phyloP scores from a whole-genome alignment of 2,888 invertebrate genomes.

The Dermolepida albohirtum region DNA sequence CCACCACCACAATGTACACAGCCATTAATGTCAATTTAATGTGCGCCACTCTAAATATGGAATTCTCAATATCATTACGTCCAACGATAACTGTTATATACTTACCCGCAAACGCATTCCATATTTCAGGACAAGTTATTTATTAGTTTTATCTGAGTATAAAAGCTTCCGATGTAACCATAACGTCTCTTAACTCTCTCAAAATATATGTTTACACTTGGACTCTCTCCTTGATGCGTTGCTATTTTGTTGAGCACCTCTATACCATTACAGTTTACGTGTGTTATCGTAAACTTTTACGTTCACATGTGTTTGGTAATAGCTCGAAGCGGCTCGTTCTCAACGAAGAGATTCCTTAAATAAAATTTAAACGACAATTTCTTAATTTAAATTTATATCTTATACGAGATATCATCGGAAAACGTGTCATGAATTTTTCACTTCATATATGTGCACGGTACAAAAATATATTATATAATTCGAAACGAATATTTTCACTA shows the following conservation, averaged over 20 bases:
- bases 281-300: conserved; percentile 33
- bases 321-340: conserved; percentile 1
- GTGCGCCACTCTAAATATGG: conserved; percentile 1
- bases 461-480: too few relatives aligned
- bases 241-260: conserved; percentile 28
- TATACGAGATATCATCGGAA: too few relatives aligned
- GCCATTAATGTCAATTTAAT: neutral
- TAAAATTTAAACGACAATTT: conserved; percentile 15
- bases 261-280: conserved; percentile 18
- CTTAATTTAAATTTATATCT: conserved; percentile 5
- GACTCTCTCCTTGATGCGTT: conserved; percentile 28
- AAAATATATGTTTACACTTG: conserved; percentile 37
- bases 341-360: conserved; percentile 1
- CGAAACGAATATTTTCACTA: too few relatives aligned
- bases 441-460: too few relatives aligned
- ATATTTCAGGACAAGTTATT: conserved; percentile 26
- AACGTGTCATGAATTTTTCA: too few relatives aligned
- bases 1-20: too few relatives aligned
- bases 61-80: conserved; percentile 9
- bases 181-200: conserved; percentile 30
- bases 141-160: conserved; percentile 4
- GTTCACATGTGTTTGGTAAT: conserved; percentile 26
- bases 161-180: conserved; percentile 18
- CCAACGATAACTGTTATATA: conserved; percentile 30
- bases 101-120: conserved; percentile 22